Evolutionary conservation across 2,797 vertebrate genomes (phyloP), one percentile per base, ranked within the genome.

Genomic region (Apogon hyalosoma): DNA sequence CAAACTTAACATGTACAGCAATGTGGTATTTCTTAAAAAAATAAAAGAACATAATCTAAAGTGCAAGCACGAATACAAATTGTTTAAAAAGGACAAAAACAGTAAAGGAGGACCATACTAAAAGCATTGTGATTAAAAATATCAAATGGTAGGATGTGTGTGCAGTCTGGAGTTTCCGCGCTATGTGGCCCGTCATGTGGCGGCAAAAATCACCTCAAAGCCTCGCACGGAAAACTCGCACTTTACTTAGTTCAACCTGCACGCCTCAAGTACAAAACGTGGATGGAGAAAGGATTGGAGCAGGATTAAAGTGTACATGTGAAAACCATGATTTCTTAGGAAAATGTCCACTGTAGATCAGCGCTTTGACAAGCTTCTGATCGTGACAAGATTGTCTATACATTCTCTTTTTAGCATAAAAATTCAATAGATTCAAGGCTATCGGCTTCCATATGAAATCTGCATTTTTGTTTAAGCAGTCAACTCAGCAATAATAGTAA

Each of bases 361-460:
- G 84, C 21, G 69, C 82, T 71, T 64, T 71, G 53, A 76, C 59
- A 24, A 67, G 79, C 77, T 80, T 88, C 80, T 88, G 88, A 92
- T 84, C 75, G 86, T 87, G 91, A 93, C 90, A 90, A 87, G 93
- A 94, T 94, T 94, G 92, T 94, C 93, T 86, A 89, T 91, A 94
- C 92, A 93, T 93, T 94, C 92, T 90, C 73, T 82, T 88, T 82
- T 80, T 46, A 85, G 82, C 79, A 87, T 87, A 88, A 85, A 88
- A 90, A 79, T 59, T 69, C 74, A 69, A 79, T 84, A 88, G 84
- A 90, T 90, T 92, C 90, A 93, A 92, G 90, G 91, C 91, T 87
- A 92, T 91, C 73, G 76, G 85, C 88, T 89, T 88, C 80, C 70
- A 82, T 90, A 90, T 73, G 82, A 90, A 90, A 92, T 89, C 82